phyloP scores from a whole-genome alignment of 1,140 invertebrate genomes.

The Caenorhabditis remanei region DNA sequence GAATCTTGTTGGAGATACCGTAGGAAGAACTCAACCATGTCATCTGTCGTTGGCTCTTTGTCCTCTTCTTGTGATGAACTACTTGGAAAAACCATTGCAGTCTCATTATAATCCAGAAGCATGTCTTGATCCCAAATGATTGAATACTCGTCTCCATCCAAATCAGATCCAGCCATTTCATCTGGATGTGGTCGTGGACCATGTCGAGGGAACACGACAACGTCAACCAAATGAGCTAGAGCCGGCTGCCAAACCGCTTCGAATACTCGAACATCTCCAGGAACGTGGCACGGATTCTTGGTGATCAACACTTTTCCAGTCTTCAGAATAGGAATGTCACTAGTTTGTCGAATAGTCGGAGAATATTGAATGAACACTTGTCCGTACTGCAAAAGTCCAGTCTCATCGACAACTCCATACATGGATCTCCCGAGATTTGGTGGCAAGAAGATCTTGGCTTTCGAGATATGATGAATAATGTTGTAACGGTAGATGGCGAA shows the following conservation, averaged over 20 bases:
- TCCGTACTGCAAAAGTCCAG: conserved; percentile 77
- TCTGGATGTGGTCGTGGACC: conserved; percentile 79
- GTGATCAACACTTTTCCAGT: conserved; percentile 76
- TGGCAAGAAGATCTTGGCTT: conserved; percentile 77
- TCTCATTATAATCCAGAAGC: conserved; percentile 72
- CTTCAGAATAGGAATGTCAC: conserved; percentile 56
- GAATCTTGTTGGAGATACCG: conserved; percentile 74
- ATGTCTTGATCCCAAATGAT: conserved; percentile 78
- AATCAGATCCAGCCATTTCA: conserved; percentile 79
- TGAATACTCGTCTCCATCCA: conserved; percentile 79
- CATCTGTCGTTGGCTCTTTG: conserved; percentile 61
- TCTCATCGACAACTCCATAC: conserved; percentile 79
- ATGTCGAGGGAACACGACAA: conserved; percentile 79
- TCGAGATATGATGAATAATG: conserved; percentile 68
- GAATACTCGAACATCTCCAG: conserved; percentile 79
- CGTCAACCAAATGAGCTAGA: conserved; percentile 78
- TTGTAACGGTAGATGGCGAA: conserved; percentile 71
- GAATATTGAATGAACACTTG: conserved; percentile 79
- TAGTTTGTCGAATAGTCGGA: conserved; percentile 61
- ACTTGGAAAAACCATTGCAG: conserved; percentile 76
- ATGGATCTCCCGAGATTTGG: conserved; percentile 76
- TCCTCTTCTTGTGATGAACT: conserved; percentile 60
- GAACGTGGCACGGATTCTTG: conserved; percentile 79
- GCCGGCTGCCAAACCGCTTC: conserved; percentile 75
- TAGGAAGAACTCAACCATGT: conserved; percentile 75